These are phyloP conservation scores for Pseudopodoces humilis DNA, from an alignment of 2,113 vertebrate species.

Conservation along the genomic window DNA sequence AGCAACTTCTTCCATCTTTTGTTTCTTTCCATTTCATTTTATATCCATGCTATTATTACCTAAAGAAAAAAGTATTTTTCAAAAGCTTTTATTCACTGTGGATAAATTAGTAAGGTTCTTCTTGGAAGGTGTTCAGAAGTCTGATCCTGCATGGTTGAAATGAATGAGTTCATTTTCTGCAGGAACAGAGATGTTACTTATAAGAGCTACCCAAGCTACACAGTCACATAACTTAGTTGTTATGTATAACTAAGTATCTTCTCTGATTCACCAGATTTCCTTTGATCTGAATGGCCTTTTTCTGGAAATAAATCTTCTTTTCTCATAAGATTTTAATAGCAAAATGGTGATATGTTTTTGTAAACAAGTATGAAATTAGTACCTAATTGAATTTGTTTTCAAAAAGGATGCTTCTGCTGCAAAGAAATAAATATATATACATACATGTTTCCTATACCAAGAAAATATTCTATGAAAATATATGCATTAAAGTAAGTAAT, in stretches of 20 bases:
- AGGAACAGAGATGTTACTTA: not conserved
- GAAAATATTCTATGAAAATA: not conserved
- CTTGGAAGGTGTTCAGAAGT: not conserved
- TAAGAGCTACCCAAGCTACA: not conserved
- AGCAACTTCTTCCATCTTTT: not conserved
- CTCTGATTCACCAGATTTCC: not conserved
- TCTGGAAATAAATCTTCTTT: not conserved
- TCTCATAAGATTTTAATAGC: not conserved
- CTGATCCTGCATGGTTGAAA: not conserved
- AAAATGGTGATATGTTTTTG: not conserved
- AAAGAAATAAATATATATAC: not conserved
- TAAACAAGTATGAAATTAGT: not conserved
- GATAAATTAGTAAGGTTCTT: not conserved
- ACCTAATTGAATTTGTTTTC: not conserved
- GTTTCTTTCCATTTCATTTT: not conserved
- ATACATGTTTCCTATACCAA: not conserved
- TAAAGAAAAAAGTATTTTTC: not conserved
- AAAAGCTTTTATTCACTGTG: not conserved
- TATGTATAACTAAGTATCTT: not conserved
- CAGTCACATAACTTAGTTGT: not conserved
- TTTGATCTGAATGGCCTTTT: not conserved
- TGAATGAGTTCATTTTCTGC: not conserved
- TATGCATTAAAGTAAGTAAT: not conserved
- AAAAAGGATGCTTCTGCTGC: not conserved
- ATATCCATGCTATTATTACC: not conserved